A percentile compares a stretch with the other conserved stretches of the same genome.
Conservation (phyloP, 2,888 invertebrate species). For the Cephus rjabovi region DNA sequence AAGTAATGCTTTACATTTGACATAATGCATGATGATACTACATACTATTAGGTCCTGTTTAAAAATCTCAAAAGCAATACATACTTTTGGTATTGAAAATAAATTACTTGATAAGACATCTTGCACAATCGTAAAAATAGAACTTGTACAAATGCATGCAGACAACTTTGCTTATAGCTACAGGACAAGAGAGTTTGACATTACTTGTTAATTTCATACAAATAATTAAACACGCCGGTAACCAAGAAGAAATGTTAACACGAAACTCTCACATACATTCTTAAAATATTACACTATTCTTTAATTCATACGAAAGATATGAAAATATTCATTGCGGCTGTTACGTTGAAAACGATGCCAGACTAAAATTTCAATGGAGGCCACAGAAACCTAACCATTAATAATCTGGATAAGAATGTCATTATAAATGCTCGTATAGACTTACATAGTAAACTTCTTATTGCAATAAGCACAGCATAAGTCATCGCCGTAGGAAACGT, state of each 20-base stretch:
- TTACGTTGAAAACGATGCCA: conserved; percentile 28
- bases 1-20: not conserved
- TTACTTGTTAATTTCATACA: not conserved
- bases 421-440: conserved; percentile 18
- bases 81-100: not conserved
- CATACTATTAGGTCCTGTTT: not conserved
- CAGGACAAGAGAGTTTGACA: not conserved
- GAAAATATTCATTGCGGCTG: not conserved
- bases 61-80: not conserved
- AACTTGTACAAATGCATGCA: not conserved
- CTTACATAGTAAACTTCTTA: conserved; percentile 31
- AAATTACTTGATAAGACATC: not conserved
- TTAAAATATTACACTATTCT: not conserved
- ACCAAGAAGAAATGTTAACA: not conserved
- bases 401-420: conserved; percentile 21
- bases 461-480: conserved; percentile 21
- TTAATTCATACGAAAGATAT: not conserved
- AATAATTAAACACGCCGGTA: not conserved
- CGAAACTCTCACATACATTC: not conserved
- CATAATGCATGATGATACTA: not conserved
- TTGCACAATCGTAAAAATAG: not conserved
- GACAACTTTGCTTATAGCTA: not conserved
- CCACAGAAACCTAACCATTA: conserved; percentile 53
- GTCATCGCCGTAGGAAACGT: conserved; percentile 29
- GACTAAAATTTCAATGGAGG: conserved; percentile 49